Conservation (phyloP, 2,113 vertebrate genomes). For the Sinosuthora webbiana region DNA sequence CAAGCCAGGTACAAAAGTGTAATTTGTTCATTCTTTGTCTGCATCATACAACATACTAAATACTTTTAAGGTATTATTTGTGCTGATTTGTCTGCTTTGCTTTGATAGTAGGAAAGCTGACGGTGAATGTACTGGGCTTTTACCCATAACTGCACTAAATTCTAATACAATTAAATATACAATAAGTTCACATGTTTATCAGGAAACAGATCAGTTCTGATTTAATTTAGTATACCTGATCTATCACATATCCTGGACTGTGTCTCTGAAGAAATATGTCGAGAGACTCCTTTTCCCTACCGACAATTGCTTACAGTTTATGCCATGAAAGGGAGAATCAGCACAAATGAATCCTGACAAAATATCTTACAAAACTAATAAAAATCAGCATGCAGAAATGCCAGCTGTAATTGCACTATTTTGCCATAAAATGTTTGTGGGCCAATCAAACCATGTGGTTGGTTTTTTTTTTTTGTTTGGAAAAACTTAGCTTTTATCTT, state of each 20-base stretch:
- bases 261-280: not conserved
- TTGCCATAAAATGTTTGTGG: constrained; percentile 26
- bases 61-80: not conserved
- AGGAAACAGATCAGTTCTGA: not conserved
- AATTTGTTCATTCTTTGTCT: not conserved
- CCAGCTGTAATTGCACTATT: constrained; percentile 37
- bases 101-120: not conserved
- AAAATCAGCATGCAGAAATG: constrained; percentile 26
- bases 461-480: not conserved
- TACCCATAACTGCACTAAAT: not conserved
- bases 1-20: not conserved
- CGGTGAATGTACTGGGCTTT: not conserved
- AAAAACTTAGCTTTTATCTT: constrained; percentile 32
- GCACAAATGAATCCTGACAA: constrained; percentile 34
- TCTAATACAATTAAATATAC: not conserved
- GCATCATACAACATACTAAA: not conserved
- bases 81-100: not conserved
- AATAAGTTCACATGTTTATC: not conserved
- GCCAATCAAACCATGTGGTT: not conserved
- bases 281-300: not conserved
- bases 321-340: not conserved
- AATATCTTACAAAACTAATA: constrained; percentile 41
- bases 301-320: constrained; percentile 17
- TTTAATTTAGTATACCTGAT: not conserved
- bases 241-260: not conserved